Base-by-base conservation (phyloP, 2,888 invertebrate genomes). In the Drosophila monieri region DNA sequence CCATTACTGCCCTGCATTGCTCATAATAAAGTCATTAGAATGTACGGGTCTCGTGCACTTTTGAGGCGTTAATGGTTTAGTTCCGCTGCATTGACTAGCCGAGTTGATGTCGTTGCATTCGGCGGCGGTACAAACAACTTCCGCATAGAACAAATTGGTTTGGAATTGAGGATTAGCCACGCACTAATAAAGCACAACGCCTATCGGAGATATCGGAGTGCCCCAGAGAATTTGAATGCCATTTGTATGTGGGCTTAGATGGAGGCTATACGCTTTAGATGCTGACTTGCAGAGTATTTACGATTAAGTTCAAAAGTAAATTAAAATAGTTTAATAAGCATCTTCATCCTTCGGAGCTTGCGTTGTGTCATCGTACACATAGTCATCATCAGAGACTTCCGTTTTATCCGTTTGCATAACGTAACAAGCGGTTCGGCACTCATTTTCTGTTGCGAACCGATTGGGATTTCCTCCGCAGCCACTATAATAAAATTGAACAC, bases 11-110 rank as follows among this genome's bases (percentile, higher is more conserved):
- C 71, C 80, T 72, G 79, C 85, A 81, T 85, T 85, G 85, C 80
- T 83, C 70, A 78, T 84, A 86, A 84, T 84, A 84, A 81, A 84
- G 84, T 80, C 84, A 84, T 84, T 84, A 84, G 84, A 84, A 86
- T 84, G 87, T 84, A 68, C 65, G 59, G 58, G 64, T 58, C 55
- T 57, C 56, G 59, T 43, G 46, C 54, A 35, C 41, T 60, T 69
- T 73, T 54, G 73, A 73, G 85, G 85, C 85, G 85, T 85, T 78
- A 78, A 87, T 77, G 27, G 68, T 81, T 85, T 83, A 87, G 85
- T 85, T 85, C 87, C 85, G 80, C 80, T 85, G 78, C 68, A 80
- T 80, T 84, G 54, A 76, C 48, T 66, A 73, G 70, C 72, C 84
- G 74, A 64, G 64, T 70, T 59, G 53, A 46, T 49, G 53, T 51